A percentile compares a stretch with the other conserved stretches of the same genome.
phyloP scores from a whole-genome alignment of 37 sponge, comb jelly and placozoan species.

The Amphimedon queenslandica region DNA sequence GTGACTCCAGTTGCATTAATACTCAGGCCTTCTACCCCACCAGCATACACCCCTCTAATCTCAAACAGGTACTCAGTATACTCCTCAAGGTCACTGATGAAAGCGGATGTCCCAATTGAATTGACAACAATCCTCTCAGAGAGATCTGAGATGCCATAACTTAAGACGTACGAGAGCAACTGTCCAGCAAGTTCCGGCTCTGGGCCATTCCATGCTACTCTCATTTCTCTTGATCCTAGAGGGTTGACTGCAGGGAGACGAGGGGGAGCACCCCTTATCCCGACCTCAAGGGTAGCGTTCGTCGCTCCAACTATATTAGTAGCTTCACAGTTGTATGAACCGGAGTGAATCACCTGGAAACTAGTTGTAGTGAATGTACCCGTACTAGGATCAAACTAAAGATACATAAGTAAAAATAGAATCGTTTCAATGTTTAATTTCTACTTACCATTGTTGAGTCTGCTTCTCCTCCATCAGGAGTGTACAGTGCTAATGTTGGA shows the following conservation, averaged over 20 bases:
- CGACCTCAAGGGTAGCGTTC: conserved; percentile 4
- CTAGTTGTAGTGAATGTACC: conserved; percentile 6
- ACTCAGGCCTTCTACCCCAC: conserved; percentile 14
- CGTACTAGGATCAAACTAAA: neutral
- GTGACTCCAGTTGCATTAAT: conserved; percentile 14
- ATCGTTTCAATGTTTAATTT: too few species aligned
- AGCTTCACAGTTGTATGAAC: conserved; percentile 28
- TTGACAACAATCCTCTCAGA: neutral
- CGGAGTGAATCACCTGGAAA: neutral
- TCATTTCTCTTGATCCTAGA: neutral
- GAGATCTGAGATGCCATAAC: conserved; percentile 1
- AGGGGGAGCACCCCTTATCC: conserved; percentile 36
- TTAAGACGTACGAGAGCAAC: neutral
- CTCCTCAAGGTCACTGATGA: neutral
- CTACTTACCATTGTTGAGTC: too few species aligned
- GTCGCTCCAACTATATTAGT: conserved; percentile 15
- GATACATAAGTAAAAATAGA: too few species aligned
- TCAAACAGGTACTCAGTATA: conserved; percentile 20
- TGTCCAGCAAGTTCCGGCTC: neutral
- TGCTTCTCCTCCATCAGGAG: neutral
- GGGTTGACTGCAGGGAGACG: neutral
- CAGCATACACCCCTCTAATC: conserved; percentile 20
- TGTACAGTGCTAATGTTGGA: conserved; percentile 17
- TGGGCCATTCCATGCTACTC: conserved; percentile 20
- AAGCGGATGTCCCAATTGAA: neutral